Percentiles rank a stretch among this genome's conserved stretches.
phyloP scores from a whole-genome alignment of 2,888 invertebrate species.

The Archips xylosteana region DNA sequence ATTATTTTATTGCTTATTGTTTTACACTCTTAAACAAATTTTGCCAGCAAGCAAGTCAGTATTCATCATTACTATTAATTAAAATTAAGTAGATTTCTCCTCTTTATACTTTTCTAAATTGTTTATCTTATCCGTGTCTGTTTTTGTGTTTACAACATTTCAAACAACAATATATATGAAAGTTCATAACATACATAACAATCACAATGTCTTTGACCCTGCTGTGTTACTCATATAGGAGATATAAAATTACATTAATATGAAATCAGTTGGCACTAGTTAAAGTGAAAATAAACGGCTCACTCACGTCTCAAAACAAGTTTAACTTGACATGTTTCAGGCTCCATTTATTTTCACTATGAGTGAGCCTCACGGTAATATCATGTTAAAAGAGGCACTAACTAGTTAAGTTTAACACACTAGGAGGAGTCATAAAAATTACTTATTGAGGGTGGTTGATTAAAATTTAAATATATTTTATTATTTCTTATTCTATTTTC shows the following conservation, averaged over 20 bases:
- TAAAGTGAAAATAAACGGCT: background rate
- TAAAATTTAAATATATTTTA: too few species aligned
- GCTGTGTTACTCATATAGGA: background rate
- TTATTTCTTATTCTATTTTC: too few species aligned
- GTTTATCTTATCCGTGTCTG: background rate
- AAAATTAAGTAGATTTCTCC: background rate
- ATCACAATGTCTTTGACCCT: background rate
- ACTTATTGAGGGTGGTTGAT: too few species aligned
- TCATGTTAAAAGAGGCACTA: too few species aligned
- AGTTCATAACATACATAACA: background rate
- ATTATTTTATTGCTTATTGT: background rate
- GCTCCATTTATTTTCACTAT: too few species aligned
- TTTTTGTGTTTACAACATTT: background rate
- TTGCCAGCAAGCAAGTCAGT: background rate
- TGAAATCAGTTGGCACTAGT: background rate
- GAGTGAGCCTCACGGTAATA: too few species aligned
- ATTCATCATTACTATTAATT: too few species aligned
- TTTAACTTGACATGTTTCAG: too few species aligned
- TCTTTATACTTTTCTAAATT: background rate
- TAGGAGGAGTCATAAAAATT: background rate
- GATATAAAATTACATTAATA: constrained; percentile 1
- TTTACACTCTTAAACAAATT: background rate
- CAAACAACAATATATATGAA: background rate
- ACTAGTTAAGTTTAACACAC: too few species aligned
- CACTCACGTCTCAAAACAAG: too few species aligned